Evolutionary conservation across 2,113 vertebrate species (phyloP).

Genomic region (Psilopsiagon aymara): DNA sequence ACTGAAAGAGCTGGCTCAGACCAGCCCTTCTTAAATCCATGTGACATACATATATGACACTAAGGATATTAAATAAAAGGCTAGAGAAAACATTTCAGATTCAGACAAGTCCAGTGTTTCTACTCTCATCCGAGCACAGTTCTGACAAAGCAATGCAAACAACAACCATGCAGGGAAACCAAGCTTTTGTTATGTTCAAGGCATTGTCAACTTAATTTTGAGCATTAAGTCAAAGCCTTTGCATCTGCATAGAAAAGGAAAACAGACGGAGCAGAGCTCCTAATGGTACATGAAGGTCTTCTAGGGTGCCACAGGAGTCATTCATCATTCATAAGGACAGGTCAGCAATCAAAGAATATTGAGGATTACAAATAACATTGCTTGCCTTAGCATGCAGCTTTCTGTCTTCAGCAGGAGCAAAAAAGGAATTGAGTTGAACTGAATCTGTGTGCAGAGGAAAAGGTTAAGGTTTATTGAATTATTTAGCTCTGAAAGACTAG

Average conservation of each 20-base stretch:
- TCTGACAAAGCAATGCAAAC: background rate
- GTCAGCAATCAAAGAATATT: background rate
- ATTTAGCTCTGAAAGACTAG: background rate
- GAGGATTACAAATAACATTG: background rate
- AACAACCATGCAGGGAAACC: background rate
- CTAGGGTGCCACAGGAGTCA: background rate
- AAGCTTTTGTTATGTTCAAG: background rate
- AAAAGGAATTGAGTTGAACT: background rate
- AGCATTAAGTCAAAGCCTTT: background rate
- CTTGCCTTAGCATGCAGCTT: background rate
- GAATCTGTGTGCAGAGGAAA: background rate
- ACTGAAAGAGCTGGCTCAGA: background rate
- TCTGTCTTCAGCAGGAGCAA: background rate
- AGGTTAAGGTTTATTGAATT: background rate
- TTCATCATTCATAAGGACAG: background rate
- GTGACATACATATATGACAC: rapidly evolving
- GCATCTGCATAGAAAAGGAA: background rate
- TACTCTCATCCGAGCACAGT: rapidly evolving
- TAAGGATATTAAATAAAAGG: background rate
- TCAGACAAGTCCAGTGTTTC: background rate
- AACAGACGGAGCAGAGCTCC: background rate
- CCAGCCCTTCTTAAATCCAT: background rate
- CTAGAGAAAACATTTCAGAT: background rate
- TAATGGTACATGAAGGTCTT: background rate
- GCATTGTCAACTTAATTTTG: background rate